Conservation (phyloP, 2,113 vertebrate species). For the Epinephelus lanceolatus region DNA sequence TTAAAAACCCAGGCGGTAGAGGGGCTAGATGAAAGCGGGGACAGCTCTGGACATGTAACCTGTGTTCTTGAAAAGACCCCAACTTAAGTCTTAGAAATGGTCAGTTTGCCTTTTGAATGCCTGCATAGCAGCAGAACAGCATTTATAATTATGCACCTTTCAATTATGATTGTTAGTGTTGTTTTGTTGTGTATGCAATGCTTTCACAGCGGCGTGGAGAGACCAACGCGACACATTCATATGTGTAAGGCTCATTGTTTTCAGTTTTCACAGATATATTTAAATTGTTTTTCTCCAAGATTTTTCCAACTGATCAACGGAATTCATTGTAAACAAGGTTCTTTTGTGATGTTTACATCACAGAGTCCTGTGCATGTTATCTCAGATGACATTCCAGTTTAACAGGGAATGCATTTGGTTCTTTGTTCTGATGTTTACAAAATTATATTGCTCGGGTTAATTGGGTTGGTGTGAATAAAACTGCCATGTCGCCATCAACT, state of each 20-base stretch:
- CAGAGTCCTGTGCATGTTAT: background rate
- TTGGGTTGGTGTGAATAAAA: too few relatives aligned
- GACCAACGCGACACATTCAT: background rate
- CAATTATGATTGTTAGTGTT: conserved; percentile 10
- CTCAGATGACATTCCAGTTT: background rate
- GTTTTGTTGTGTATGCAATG: background rate
- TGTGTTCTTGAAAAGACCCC: conserved; percentile 34
- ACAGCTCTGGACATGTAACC: conserved; percentile 35
- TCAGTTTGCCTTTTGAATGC: background rate
- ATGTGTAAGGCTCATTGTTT: background rate
- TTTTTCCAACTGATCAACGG: background rate
- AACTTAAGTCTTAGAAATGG: background rate
- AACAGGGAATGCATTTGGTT: background rate
- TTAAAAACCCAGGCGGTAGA: conserved; percentile 59
- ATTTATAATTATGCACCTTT: conserved; percentile 2
- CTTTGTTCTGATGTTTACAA: background rate
- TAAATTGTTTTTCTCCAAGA: background rate
- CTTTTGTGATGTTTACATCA: background rate
- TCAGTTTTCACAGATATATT: background rate
- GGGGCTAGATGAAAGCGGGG: conserved; percentile 27
- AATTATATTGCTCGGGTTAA: too few relatives aligned
- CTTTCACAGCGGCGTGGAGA: background rate
- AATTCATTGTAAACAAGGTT: background rate
- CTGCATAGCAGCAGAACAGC: background rate
- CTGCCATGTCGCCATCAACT: background rate